Base-by-base conservation (phyloP, 2,888 invertebrate species). In the Amphipyra tragopoginis region DNA sequence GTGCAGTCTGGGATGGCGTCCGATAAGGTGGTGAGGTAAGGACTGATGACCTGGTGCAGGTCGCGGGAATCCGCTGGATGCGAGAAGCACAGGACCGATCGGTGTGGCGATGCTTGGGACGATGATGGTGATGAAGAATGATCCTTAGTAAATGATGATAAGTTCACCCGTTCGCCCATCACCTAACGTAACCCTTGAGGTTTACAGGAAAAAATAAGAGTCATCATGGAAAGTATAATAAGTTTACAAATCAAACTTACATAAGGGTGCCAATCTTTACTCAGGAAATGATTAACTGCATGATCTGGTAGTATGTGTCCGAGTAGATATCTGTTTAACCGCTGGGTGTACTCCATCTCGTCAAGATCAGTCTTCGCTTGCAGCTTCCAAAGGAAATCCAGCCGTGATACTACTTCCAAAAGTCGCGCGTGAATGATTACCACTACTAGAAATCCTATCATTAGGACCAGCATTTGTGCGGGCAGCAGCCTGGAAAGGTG, bases 381-480 rank as follows among this genome's bases (percentile, higher is more conserved):
- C 79, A 98, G 97, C 90, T 99, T 99, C 99, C 99, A 99, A 43
- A 99, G 96, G 89, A 99, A 99, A 93, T 99, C 99, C 54, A 99
- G 95, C 29, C 99, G 96, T 0, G 99, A 98, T 13, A 99, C 99
- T 13, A 97, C 96, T 91, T 99, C 99, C 33, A 99, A 97, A 56
- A 98, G 93, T 59, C 98, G 95, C 15, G 98, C 98, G 90, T 98
- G 98, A 90, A 98, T 98, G 36, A 97, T 96, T 13, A 98, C 98
- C 95, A 98, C 97, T 71, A 97, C 96, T 63, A 98, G 96, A 87
- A 98, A 98, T 67, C 98, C 97, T n/a, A 96, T 89, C 81, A 98
- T 95, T 61, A 98, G 94, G 67, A 98, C 97, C 77, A 98, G 89
- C 97, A 98, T 97, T 88, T 97, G 97, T 0, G 97, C 90, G 0